Base-by-base conservation (phyloP, 1,140 invertebrate genomes). In the Leptopilina boulardi region DNA sequence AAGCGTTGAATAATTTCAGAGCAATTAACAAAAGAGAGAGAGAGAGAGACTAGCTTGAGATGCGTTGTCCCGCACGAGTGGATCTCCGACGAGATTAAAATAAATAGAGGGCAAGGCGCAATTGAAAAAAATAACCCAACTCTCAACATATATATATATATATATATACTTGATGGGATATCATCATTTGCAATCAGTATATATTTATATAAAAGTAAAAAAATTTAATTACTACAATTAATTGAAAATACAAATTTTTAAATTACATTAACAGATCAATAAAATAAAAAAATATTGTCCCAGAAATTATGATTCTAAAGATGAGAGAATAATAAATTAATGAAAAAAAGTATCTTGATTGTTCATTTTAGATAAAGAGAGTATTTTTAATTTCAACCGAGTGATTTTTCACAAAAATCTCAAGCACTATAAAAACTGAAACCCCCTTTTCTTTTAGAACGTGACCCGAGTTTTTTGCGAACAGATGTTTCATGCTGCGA, bases 381-480 rank as follows among this genome's bases (percentile, higher is more conserved):
- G 59, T 66, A 66, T 66, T 66, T 34, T 66, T 30, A 66, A 66
- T 66, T 66, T n/a, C 15, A 30, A 26, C 10, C 10, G 59, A 30
- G 26, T 6, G 23, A 23, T 30, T 66, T 30, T 30, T 66, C 59
- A 15, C 21, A 66, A 66, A 66, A 66, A 66, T 66, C 59, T 66
- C 59, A 6, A 8, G 21, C 13, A 26, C 3, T 66, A 15, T 66
- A 66, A 66, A 66, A 66, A 66, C 59, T n/a, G 59, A 83, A 82
- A 82, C 80, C 79, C 82, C 80, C 79, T 80, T 83, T 82, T 82
- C 78, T 78, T n/a, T 71, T 78, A 77, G 77, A 80, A 81, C 80
- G 80, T 74, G 82, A 80, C 74, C 78, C 79, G 80, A 83, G 80
- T 80, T 83, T 80, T 82, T 78, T 73, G 77, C 82, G 70, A 81